Evolutionary conservation across 2,797 vertebrate species (phyloP), one percentile per base, ranked within the genome.

Genomic region (Crenichthys baileyi): DNA sequence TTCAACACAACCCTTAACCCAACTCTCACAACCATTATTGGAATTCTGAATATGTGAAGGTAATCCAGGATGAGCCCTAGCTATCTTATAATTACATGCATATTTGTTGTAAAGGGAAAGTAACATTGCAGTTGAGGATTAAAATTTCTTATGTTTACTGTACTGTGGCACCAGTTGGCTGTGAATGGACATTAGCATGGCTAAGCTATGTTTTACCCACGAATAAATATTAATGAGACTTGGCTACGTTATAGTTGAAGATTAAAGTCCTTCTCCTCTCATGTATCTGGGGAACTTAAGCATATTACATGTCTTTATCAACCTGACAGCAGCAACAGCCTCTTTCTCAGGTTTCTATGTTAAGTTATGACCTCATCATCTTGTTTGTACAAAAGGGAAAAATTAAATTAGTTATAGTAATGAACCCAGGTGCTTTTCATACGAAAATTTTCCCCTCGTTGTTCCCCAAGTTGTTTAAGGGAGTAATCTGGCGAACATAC

Each of bases 321-420:
- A 87, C 84, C 91, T 93, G 88, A 89, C 89, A 73, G 90, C 89
- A 91, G 90, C 91, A 88, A 87, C 84, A 85, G 86, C 82, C 88
- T 90, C 90, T 91, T 92, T 94, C 90, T 90, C 87, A 90, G 89
- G 88, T 92, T 93, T 90, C 74, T 48, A 13, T 60, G 56, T 79
- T 94, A 93, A 95, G 91, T 94, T 94, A 94, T 95, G 92, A 95
- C 94, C 93, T 95, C 93, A 93, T 95, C 93, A 92, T 93, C 90
- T 89, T 88, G 70, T 93, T 93, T 94, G 90, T 93, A 94, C 93
- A 94, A 94, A 93, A 90, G 91, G 92, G 92, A 92, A 92, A 94
- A 94, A 95, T 95, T 92, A 93, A 95, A 96, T 95, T 94, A 95
- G 93, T 89, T 83, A 87, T 90, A 90, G 91, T 93, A 95, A 96